These are phyloP conservation scores for Andrena cerasifolii DNA, from an alignment of 1,140 invertebrate species.

Conservation along the genomic window DNA sequence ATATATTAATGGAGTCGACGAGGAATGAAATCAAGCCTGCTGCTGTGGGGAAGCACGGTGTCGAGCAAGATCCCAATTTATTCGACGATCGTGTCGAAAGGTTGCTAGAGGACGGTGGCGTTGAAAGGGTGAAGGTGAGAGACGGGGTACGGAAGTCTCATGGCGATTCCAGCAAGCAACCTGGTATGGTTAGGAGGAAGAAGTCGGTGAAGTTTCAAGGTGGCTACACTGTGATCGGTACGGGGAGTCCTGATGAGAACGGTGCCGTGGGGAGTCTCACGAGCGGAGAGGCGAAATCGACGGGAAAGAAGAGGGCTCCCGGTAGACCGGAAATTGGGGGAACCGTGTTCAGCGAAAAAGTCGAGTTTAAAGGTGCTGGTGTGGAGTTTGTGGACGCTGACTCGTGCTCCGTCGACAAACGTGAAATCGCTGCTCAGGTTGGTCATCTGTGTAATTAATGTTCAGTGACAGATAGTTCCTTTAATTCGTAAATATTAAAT, in stretches of 20 bases:
- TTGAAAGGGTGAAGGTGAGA: not conserved
- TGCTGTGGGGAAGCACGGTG: not conserved
- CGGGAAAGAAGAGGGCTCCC: conserved; percentile 36
- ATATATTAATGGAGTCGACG: not conserved
- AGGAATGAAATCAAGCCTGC: not conserved
- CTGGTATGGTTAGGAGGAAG: conserved; percentile 47
- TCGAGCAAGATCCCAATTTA: conserved; percentile 8
- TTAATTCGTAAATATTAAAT: no score
- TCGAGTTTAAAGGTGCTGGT: not conserved
- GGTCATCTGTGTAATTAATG: conserved; percentile 2
- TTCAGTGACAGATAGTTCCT: no score
- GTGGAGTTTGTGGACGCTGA: conserved; percentile 12
- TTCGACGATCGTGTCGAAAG: not conserved
- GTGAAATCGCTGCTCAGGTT: conserved; percentile 49
- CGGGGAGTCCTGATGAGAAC: conserved; percentile 27
- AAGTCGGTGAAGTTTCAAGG: conserved; percentile 76
- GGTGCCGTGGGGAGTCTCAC: not conserved
- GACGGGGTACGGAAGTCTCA: not conserved
- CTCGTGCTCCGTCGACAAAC: conserved; percentile 15
- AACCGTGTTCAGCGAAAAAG: not conserved
- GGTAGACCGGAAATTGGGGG: conserved; percentile 1
- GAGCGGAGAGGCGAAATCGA: not conserved
- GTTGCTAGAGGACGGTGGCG: not conserved
- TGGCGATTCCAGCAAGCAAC: not conserved
- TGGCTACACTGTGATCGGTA: conserved; percentile 66